Evolutionary conservation across 2,113 vertebrate species (phyloP).

Genomic region (Alectura lathami): DNA sequence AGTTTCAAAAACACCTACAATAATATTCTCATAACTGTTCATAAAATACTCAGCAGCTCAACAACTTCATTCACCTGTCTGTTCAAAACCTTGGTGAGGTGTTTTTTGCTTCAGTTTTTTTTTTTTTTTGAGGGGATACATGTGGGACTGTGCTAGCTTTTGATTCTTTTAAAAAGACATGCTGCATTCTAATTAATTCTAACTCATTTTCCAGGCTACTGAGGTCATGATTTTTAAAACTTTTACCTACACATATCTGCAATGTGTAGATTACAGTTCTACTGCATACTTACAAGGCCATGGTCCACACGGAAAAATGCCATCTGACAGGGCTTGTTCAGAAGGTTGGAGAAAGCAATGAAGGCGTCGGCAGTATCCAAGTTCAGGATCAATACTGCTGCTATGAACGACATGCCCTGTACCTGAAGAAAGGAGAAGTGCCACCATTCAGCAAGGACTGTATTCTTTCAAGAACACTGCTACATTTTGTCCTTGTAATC

Average conservation of each 20-base stretch:
- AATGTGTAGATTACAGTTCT: background rate
- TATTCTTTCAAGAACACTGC: background rate
- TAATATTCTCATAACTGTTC: background rate
- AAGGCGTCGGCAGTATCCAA: conserved; percentile 95
- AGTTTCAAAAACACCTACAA: background rate
- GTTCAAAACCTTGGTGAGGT: background rate
- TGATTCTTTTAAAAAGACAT: background rate
- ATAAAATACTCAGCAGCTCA: background rate
- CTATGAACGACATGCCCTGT: conserved; percentile 97
- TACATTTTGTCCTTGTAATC: background rate
- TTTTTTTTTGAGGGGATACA: background rate
- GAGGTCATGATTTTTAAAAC: background rate
- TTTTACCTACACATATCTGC: background rate
- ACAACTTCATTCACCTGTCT: background rate
- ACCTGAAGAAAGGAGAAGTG: conserved; percentile 78
- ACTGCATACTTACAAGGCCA: conserved; percentile 88
- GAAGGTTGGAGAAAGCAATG: conserved; percentile 94
- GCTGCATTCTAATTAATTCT: background rate
- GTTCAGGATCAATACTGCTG: conserved; percentile 93
- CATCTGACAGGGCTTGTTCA: conserved; percentile 98
- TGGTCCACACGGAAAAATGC: conserved; percentile 97
- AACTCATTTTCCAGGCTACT: background rate
- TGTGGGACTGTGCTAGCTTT: fast-evolving
- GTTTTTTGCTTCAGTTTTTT: background rate
- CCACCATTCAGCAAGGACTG: background rate